These are phyloP conservation scores for Oryzaephilus surinamensis DNA, from an alignment of 1,140 invertebrate species.

Conservation along the genomic window DNA sequence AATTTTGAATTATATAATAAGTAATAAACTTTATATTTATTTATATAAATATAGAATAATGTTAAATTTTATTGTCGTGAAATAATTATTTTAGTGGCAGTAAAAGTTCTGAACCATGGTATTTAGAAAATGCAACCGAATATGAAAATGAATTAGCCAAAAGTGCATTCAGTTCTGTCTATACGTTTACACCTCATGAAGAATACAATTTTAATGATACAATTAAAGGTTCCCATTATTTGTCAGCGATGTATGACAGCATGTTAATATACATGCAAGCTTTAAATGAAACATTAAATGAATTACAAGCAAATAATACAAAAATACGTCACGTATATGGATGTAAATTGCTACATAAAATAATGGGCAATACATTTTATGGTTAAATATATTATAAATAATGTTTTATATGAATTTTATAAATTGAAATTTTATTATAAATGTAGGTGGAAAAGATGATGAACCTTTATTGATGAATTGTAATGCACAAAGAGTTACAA, in stretches of 20 bases:
- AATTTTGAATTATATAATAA: constrained; percentile 93
- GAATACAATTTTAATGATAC: constrained; percentile 30
- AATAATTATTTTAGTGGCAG: constrained; percentile 16
- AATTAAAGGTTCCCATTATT: constrained; percentile 3
- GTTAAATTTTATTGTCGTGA: background rate
- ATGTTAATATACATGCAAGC: constrained; percentile 87
- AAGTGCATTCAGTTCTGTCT: constrained; percentile 78
- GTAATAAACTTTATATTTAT: constrained; percentile 45
- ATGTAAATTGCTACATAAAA: constrained; percentile 60
- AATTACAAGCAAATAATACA: constrained; percentile 30
- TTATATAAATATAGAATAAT: background rate
- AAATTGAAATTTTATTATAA: background rate
- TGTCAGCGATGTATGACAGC: constrained; percentile 69
- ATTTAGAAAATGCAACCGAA: constrained; percentile 61
- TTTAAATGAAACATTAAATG: constrained; percentile 67
- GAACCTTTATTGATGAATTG: constrained; percentile 26
- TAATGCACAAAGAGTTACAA: constrained; percentile 26
- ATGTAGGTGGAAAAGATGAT: constrained; percentile 14
- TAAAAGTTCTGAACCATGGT: constrained; percentile 52
- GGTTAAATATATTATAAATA: constrained; percentile 40
- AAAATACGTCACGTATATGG: too few relatives aligned
- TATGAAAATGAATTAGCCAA: constrained; percentile 75
- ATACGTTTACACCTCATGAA: constrained; percentile 71
- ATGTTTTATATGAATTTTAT: constrained; percentile 1
- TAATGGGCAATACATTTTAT: constrained; percentile 86